Percentiles rank a stretch among this genome's conserved stretches.
Evolutionary conservation across 2,888 invertebrate genomes (phyloP).

Genomic region (Eupithecia tripunctaria): DNA sequence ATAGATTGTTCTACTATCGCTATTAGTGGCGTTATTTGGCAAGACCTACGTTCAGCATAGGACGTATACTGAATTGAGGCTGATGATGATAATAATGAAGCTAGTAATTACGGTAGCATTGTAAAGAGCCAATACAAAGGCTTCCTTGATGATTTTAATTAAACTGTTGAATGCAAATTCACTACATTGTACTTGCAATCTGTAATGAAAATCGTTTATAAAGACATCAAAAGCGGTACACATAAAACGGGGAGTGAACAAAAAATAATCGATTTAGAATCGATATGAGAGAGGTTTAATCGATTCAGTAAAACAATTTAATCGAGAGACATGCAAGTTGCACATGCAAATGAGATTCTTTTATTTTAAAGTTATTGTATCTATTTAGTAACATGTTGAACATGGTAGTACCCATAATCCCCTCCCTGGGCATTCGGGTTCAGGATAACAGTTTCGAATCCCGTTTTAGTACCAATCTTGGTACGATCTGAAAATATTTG

Average conservation of each 20-base stretch:
- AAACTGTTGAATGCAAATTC: slow-evolving; percentile 4
- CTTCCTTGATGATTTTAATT: background rate
- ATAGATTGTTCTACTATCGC: too few relatives aligned
- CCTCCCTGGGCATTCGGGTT: too few relatives aligned
- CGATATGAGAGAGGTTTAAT: slow-evolving; percentile 74
- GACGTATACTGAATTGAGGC: too few relatives aligned
- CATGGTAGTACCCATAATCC: too few relatives aligned
- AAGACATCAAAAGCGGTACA: slow-evolving; percentile 69
- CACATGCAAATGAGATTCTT: slow-evolving; percentile 70
- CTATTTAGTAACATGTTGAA: background rate
- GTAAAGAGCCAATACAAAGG: background rate
- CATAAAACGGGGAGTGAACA: slow-evolving; percentile 62
- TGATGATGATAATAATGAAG: too few relatives aligned
- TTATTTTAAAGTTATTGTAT: slow-evolving; percentile 31
- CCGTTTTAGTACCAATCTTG: too few relatives aligned
- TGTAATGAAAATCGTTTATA: slow-evolving; percentile 55
- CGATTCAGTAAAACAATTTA: slow-evolving; percentile 81
- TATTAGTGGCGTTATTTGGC: too few relatives aligned
- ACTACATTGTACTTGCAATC: slow-evolving; percentile 11
- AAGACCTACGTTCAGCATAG: too few relatives aligned
- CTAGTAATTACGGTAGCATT: background rate
- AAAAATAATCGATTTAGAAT: slow-evolving; percentile 73
- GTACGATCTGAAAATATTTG: too few relatives aligned
- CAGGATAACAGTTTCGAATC: too few relatives aligned
- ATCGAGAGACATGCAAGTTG: slow-evolving; percentile 67